Evolutionary conservation across 2,888 invertebrate genomes (phyloP).

Genomic region (Euzophera pinguis): DNA sequence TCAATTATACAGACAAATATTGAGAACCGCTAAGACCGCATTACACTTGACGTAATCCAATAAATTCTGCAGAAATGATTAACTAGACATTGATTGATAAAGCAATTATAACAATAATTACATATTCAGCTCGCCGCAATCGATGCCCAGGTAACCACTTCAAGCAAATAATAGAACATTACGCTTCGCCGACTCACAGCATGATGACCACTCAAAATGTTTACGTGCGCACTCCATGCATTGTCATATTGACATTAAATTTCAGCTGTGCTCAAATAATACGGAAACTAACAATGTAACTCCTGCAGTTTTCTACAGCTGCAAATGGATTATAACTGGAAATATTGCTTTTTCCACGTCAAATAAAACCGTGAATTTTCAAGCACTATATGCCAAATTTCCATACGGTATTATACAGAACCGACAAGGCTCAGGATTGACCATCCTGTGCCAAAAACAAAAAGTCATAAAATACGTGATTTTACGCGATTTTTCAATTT

Average conservation of each 20-base stretch:
- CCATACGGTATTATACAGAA: not conserved
- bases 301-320: constrained; percentile 8
- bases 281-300: constrained; percentile 7
- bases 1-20: too few species aligned
- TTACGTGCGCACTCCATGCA: constrained; percentile 11
- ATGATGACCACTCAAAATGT: constrained; percentile 15
- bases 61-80: too few species aligned
- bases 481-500: constrained; percentile 3
- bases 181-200: not conserved
- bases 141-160: constrained; percentile 22
- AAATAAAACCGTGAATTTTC: constrained; percentile 8
- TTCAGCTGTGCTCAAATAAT: constrained; percentile 13
- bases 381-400: constrained; percentile 9
- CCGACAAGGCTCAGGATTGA: constrained; percentile 5
- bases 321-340: constrained; percentile 9
- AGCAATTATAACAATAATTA: too few species aligned
- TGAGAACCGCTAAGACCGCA: too few species aligned
- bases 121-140: too few species aligned
- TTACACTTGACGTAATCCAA: too few species aligned
- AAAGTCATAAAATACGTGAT: not conserved
- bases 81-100: too few species aligned
- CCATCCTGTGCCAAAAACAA: not conserved
- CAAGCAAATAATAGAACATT: constrained; percentile 27
- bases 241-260: constrained; percentile 20
- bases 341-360: not conserved